phyloP scores from a whole-genome alignment of 2,113 vertebrate genomes.

The Poeciliopsis turrubarensis region DNA sequence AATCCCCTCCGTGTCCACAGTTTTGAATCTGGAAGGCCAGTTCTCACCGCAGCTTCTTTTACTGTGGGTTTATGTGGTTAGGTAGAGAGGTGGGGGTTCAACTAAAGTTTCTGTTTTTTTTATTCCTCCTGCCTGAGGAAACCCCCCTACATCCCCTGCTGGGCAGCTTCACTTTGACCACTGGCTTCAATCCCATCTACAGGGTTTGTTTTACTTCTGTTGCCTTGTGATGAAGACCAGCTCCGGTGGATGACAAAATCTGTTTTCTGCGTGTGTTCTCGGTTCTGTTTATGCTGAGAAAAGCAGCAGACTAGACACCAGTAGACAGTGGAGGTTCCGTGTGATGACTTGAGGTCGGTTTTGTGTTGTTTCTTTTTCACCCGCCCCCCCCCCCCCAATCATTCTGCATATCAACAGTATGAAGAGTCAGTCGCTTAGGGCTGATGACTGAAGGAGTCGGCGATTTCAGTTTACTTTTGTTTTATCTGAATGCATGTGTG shows the following conservation, averaged over 20 bases:
- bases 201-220: constrained; percentile 57
- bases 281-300: constrained; percentile 65
- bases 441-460: constrained; percentile 33
- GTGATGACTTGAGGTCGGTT: constrained; percentile 37
- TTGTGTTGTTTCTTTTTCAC: constrained; percentile 10
- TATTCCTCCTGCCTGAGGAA: constrained; percentile 11
- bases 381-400: constrained; percentile 20
- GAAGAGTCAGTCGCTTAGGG: constrained; percentile 37
- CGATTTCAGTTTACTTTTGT: constrained; percentile 18
- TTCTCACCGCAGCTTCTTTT: constrained; percentile 24
- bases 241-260: constrained; percentile 53
- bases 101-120: neutral
- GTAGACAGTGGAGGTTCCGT: constrained; percentile 58
- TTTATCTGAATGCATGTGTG: neutral
- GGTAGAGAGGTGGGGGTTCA: neutral
- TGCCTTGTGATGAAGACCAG: constrained; percentile 55
- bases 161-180: constrained; percentile 22
- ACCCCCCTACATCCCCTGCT: constrained; percentile 20
- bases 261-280: constrained; percentile 61
- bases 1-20: constrained; percentile 14
- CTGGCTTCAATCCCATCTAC: constrained; percentile 33
- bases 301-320: constrained; percentile 51
- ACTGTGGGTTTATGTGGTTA: constrained; percentile 6
- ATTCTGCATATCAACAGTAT: constrained; percentile 51
- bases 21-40: constrained; percentile 12